Percentiles rank a stretch among this genome's conserved stretches.
These are phyloP conservation scores for Eupithecia dodoneata DNA, from an alignment of 2,888 invertebrate species.

Conservation along the genomic window DNA sequence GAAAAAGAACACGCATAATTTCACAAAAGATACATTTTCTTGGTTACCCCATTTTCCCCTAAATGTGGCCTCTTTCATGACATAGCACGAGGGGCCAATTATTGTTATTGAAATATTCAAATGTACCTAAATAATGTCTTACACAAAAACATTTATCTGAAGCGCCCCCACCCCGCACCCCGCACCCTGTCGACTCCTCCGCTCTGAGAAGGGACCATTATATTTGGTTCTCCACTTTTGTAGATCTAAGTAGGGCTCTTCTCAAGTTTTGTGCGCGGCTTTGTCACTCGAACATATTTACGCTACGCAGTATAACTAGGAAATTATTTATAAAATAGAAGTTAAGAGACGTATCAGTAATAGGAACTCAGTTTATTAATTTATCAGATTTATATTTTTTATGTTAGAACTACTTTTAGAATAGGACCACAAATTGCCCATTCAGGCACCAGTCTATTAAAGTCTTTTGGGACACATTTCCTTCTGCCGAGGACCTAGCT, in stretches of 20 bases:
- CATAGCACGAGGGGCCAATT: not conserved
- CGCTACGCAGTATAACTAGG: not conserved
- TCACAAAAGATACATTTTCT: slow-evolving; percentile 5
- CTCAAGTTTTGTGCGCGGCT: not conserved
- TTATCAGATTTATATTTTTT: too few species aligned
- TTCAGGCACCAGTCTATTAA: too few species aligned
- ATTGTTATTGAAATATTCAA: slow-evolving; percentile 6
- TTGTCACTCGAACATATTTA: not conserved
- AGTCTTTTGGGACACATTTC: too few species aligned
- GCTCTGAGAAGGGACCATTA: not conserved
- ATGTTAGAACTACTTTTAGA: too few species aligned
- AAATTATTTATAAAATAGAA: not conserved
- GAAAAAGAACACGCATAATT: not conserved
- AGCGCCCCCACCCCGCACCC: not conserved
- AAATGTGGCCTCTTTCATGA: not conserved
- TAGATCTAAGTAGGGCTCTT: not conserved
- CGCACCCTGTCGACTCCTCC: not conserved
- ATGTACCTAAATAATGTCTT: not conserved
- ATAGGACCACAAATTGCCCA: too few species aligned
- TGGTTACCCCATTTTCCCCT: not conserved
- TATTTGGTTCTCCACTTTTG: not conserved
- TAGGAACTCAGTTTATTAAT: too few species aligned
- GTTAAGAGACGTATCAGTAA: too few species aligned
- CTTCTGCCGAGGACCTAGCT: too few species aligned
- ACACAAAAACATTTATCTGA: not conserved